phyloP scores from a whole-genome alignment of 2,113 vertebrate genomes.

The Ginglymostoma cirratum region DNA sequence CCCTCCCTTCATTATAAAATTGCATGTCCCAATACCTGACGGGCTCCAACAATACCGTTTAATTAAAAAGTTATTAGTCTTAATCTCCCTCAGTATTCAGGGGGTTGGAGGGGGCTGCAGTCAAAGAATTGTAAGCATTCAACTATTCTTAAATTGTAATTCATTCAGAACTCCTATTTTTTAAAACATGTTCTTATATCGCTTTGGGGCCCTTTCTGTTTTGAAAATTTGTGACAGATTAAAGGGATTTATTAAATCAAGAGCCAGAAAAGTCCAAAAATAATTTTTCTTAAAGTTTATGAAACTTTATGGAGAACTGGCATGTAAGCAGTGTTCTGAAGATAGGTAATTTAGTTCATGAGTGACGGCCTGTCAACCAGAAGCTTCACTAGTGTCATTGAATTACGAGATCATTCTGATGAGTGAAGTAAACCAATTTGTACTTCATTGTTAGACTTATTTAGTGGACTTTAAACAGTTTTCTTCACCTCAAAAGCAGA shows the following conservation, averaged over 20 bases:
- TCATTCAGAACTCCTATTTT: background rate
- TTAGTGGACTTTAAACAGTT: background rate
- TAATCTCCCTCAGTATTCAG: background rate
- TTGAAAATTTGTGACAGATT: background rate
- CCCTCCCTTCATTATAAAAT: background rate
- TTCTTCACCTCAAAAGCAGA: background rate
- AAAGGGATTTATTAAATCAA: background rate
- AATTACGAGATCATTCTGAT: conserved; percentile 13
- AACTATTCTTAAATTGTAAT: background rate
- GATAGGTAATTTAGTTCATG: background rate
- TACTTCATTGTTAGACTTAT: background rate
- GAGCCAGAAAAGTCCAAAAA: background rate
- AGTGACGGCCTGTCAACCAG: background rate
- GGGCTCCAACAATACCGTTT: background rate
- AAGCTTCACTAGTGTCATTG: background rate
- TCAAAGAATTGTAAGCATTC: background rate
- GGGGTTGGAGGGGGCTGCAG: background rate
- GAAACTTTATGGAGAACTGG: conserved; percentile 14
- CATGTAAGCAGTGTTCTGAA: background rate
- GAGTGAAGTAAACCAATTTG: conserved; percentile 18
- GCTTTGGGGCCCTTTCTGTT: background rate
- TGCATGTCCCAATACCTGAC: background rate
- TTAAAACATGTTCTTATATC: background rate
- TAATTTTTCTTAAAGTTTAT: conserved; percentile 18
- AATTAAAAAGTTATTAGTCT: background rate